Conservation (phyloP, 2,888 invertebrate species). For the Podabrus alpinus region DNA sequence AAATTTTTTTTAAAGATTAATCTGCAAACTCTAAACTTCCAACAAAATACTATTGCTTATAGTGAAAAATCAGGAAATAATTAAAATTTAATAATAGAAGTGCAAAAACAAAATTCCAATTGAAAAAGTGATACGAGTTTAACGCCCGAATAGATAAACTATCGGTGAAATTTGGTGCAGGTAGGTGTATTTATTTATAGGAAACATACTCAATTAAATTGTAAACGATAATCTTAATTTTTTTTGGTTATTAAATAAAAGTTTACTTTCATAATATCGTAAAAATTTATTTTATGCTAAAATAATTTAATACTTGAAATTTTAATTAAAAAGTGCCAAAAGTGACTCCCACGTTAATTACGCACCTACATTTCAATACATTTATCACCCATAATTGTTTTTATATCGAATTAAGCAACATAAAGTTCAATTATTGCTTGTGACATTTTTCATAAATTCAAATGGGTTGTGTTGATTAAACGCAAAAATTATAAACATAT, state of each 20-base stretch:
- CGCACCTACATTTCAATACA: background rate
- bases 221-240: background rate
- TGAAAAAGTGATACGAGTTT: background rate
- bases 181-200: background rate
- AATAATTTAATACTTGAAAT: background rate
- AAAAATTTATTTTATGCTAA: no score
- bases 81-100: background rate
- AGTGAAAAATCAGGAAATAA: background rate
- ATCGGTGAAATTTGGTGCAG: background rate
- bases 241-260: background rate
- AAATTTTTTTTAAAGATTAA: background rate
- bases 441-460: background rate
- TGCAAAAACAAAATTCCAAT: background rate
- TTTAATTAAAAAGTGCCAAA: background rate
- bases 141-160: background rate
- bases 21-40: background rate
- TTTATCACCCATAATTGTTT: background rate
- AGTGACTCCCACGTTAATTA: background rate
- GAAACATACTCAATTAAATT: background rate
- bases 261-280: background rate
- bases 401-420: background rate
- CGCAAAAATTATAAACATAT: background rate
- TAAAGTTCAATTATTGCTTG: background rate
- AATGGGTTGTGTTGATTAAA: background rate
- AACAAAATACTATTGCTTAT: background rate